Conservation (phyloP, 2,797 vertebrate species). For the Dendrocincla tyrannina region DNA sequence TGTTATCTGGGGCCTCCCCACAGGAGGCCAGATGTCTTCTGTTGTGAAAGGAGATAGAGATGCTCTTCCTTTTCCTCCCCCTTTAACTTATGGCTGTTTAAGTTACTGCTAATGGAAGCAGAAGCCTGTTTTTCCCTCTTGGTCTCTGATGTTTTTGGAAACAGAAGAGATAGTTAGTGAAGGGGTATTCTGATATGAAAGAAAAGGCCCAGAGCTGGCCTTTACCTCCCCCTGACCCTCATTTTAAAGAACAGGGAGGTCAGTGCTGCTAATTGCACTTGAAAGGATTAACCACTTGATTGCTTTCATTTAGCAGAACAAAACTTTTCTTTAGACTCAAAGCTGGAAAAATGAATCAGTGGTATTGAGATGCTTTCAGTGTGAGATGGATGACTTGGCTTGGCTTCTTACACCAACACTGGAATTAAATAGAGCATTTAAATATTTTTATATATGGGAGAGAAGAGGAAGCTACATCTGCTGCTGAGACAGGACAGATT, state of each 20-base stretch:
- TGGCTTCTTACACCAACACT: not conserved
- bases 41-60: slow-evolving; percentile 58
- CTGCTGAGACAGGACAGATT: not conserved
- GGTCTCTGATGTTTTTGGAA: slow-evolving; percentile 57
- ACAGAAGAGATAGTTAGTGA: slow-evolving; percentile 22
- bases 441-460: not conserved
- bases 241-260: slow-evolving; percentile 32
- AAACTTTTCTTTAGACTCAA: not conserved
- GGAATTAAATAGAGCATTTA: not conserved
- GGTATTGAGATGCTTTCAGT: not conserved
- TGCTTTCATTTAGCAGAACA: slow-evolving; percentile 19
- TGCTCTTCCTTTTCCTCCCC: slow-evolving; percentile 61
- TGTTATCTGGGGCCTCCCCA: slow-evolving; percentile 60
- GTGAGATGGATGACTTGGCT: not conserved
- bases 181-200: slow-evolving; percentile 26
- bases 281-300: slow-evolving; percentile 57
- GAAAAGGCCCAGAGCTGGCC: slow-evolving; percentile 37
- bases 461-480: not conserved
- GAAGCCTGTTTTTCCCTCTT: slow-evolving; percentile 43
- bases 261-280: slow-evolving; percentile 48
- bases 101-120: slow-evolving; percentile 64
- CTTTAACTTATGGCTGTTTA: slow-evolving; percentile 68
- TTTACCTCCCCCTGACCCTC: slow-evolving; percentile 57
- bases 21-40: slow-evolving; percentile 58
- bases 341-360: not conserved